Evolutionary conservation across 2,888 invertebrate genomes (phyloP).

Genomic region (Drosophila peninsularis): DNA sequence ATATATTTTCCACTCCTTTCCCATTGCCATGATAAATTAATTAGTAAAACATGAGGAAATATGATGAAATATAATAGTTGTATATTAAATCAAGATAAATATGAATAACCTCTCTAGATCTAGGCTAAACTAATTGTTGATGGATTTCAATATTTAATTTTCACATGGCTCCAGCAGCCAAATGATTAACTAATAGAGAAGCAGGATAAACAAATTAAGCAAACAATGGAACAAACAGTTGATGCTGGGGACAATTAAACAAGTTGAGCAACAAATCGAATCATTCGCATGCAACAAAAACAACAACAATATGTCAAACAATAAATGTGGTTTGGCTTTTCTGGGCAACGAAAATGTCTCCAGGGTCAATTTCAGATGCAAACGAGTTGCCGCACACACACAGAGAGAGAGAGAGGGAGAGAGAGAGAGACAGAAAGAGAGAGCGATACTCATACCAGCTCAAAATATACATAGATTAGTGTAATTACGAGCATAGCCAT

Average conservation of each 20-base stretch:
- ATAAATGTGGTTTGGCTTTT: conserved; percentile 65
- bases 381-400: conserved; percentile 35
- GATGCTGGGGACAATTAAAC: conserved; percentile 42
- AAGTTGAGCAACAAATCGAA: conserved; percentile 40
- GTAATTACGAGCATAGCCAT: conserved; percentile 63
- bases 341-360: conserved; percentile 64
- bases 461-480: conserved; percentile 65
- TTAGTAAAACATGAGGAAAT: neutral
- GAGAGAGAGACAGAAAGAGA: neutral
- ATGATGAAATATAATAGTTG: neutral
- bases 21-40: neutral
- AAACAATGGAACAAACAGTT: conserved; percentile 33
- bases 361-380: conserved; percentile 75
- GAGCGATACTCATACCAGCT: neutral
- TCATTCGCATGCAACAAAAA: conserved; percentile 31
- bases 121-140: neutral
- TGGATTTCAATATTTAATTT: neutral
- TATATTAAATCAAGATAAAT: neutral
- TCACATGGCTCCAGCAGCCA: neutral
- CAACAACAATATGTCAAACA: conserved; percentile 40
- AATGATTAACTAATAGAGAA: conserved; percentile 5
- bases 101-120: neutral
- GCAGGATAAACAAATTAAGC: conserved; percentile 27
- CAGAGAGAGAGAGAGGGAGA: neutral
- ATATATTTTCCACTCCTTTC: too few relatives aligned